Evolutionary conservation across 2,797 vertebrate species (phyloP).

Genomic region (Bradypodion pumilum): DNA sequence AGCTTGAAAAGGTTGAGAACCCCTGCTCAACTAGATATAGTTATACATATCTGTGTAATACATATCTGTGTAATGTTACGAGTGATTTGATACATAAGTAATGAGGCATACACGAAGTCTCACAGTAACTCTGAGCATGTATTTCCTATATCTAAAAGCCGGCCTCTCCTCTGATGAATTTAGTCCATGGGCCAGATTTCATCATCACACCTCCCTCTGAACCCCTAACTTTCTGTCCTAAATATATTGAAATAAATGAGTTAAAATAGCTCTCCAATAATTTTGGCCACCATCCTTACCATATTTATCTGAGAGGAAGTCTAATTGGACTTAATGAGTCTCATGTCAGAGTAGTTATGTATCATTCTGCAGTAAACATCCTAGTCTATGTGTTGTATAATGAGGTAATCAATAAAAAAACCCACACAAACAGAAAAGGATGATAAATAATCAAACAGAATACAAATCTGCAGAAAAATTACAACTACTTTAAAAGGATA

Average conservation of each 20-base stretch:
- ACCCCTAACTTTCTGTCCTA: not conserved
- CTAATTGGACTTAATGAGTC: not conserved
- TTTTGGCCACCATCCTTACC: not conserved
- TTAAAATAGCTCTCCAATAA: not conserved
- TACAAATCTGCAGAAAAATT: not conserved
- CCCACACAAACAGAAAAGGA: not conserved
- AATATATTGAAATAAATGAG: not conserved
- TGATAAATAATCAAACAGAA: not conserved
- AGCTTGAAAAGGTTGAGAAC: too few species aligned
- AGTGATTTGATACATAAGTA: not conserved
- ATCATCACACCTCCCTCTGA: not conserved
- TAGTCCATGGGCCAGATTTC: not conserved
- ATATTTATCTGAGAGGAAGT: not conserved
- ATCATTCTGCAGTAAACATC: not conserved
- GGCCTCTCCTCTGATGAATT: not conserved
- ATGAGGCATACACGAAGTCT: not conserved
- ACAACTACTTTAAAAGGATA: not conserved
- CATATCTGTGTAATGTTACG: not conserved
- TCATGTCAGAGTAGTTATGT: not conserved
- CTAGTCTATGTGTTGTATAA: not conserved
- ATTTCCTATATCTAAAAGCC: not conserved
- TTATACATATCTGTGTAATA: not conserved
- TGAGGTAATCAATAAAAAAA: not conserved
- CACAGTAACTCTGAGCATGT: not conserved
- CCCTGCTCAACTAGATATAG: not conserved